Base-by-base conservation (phyloP, 1,140 invertebrate genomes). In the Dolichoris vasculosae region DNA sequence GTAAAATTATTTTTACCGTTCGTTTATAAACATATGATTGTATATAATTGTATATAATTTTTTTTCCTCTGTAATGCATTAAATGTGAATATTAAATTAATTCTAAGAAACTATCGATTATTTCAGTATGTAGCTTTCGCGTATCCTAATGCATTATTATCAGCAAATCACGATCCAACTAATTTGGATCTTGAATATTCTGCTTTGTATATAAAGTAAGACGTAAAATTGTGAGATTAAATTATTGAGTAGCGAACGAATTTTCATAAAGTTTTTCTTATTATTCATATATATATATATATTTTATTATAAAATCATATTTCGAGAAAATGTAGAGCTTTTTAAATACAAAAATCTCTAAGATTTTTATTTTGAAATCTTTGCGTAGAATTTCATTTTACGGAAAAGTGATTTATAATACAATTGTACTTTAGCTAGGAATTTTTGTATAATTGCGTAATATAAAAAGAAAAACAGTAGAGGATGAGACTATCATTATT, bases 201-300 rank as follows among this genome's bases (percentile, higher is more conserved):
- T 48, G 63, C 67, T 80, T 75, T 85, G 78, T 76, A 85, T 2
- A 85, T 82, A 81, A 76, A 59, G 30, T 76, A 71, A 84, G 77
- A 46, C 46, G n/a, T 75, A 82, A 73, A 46, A n/a, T 76, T 82
- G 71, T 77, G 55, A 85, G 69, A 82, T 82, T 85, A 77, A 85
- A 85, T 81, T 81, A 85, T 80, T 84, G 30, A 55, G n/a, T 64
- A 64, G 71, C 13, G 15, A 83, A 82, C 23, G 32, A 17, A 38
- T 75, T 82, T 43, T 67, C 32, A 67, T 59, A 59, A 51, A 63
- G 26, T 35, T 0, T 59, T 63, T n/a, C 32, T 63, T 40, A 79
- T 79, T 0, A 7, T 40, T 79, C 9, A 79, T 78, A 46, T 4
- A 75, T 0, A 7, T 40, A 63, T 4, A 79, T 78, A 46, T 4